Conservation (phyloP, 2,888 invertebrate genomes). For the Caenorhabditis uteleia region DNA sequence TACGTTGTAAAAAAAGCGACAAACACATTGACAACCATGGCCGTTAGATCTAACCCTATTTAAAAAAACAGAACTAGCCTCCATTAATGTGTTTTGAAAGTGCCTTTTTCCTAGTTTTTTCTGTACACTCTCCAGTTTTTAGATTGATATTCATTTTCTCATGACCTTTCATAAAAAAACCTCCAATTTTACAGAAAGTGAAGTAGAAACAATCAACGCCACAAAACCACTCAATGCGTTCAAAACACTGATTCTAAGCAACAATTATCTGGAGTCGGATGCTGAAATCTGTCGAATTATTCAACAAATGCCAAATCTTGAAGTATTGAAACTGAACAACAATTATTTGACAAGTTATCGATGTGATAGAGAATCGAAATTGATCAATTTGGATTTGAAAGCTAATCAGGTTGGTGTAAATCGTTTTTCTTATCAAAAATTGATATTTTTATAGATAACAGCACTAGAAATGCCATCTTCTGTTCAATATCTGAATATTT, state of each 20-base stretch:
- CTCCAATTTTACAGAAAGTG: conserved; percentile 10
- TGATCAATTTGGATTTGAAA: conserved; percentile 23
- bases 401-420: conserved; percentile 13
- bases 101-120: too few species aligned
- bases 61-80: background rate
- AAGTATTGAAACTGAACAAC: conserved; percentile 6
- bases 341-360: conserved; percentile 25
- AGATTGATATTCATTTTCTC: too few species aligned
- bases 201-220: conserved; percentile 11
- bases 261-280: conserved; percentile 6
- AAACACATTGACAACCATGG: too few species aligned
- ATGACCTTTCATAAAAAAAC: background rate
- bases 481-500: conserved; percentile 23
- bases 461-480: conserved; percentile 2
- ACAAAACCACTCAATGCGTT: conserved; percentile 3
- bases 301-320: conserved; percentile 14
- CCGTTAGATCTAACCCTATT: too few species aligned
- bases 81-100: background rate
- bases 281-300: conserved; percentile 24
- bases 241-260: conserved; percentile 3
- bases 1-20: too few species aligned
- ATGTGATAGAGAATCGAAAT: conserved; percentile 3
- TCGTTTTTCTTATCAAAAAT: background rate
- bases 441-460: conserved; percentile 10
- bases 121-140: too few species aligned